phyloP scores from a whole-genome alignment of 2,113 vertebrate genomes.

The Oryzias javanicus region DNA sequence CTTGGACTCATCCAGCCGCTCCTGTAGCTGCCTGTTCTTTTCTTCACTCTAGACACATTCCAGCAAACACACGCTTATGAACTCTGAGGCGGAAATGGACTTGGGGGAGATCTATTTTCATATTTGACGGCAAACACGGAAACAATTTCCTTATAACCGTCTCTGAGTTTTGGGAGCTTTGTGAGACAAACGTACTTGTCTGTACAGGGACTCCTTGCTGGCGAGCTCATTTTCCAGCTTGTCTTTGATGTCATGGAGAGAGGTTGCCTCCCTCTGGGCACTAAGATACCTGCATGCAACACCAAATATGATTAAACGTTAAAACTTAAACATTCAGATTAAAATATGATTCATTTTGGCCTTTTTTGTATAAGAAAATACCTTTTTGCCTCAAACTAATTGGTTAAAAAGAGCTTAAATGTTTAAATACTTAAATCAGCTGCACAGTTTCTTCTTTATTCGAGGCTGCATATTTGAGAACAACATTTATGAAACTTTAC shows the following conservation, averaged over 20 bases:
- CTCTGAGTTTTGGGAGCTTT: neutral
- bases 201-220: conserved; percentile 91
- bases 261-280: conserved; percentile 85
- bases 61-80: conserved; percentile 1
- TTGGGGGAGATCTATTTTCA: neutral
- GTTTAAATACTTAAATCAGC: too few relatives aligned
- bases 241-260: conserved; percentile 92
- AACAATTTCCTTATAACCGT: neutral
- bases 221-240: conserved; percentile 93
- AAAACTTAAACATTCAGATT: too few relatives aligned
- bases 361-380: too few relatives aligned
- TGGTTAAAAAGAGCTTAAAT: too few relatives aligned
- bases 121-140: neutral
- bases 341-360: too few relatives aligned
- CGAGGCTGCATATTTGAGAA: too few relatives aligned
- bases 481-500: too few relatives aligned
- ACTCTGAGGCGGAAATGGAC: neutral
- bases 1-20: conserved; percentile 90
- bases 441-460: too few relatives aligned
- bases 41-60: conserved; percentile 84
- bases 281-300: conserved; percentile 80
- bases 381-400: too few relatives aligned
- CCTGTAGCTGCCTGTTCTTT: conserved; percentile 90
- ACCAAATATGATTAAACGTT: neutral
- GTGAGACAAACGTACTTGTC: conserved; percentile 78